Evolutionary conservation across 1,140 invertebrate genomes (phyloP), one percentile per base, ranked within the genome.

Genomic region (Octopus bimaculoides): DNA sequence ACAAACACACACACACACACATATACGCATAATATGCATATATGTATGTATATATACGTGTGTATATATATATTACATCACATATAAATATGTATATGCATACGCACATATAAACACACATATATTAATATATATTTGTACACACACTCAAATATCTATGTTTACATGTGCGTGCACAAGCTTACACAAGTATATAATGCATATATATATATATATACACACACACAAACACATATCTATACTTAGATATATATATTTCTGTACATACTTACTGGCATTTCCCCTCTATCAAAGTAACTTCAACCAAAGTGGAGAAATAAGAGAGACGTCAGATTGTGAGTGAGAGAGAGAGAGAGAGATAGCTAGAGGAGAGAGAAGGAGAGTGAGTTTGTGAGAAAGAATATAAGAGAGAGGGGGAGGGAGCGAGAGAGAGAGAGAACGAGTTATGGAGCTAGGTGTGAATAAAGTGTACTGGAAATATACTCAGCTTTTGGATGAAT

Each of bases 401-500:
- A 41, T 41, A 41, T 41, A 41, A 41, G 26, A 41, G 26, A 41
- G 26, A 41, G 26, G 1, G 26, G 26, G 26, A 41, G 26, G 26
- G 26, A 41, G 26, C 26, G 26, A 61, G 17, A 61, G 56, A 2
- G 7, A 61, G 9, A 61, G 9, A 9, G 56, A 17, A 61, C 17
- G 14, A 4, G 26, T 17, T 61, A 82, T 77, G 74, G 81, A 81
- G 53, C 61, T 69, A 41, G 26, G 74, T 14, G 52, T 74, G 3
- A 78, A 79, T 26, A 66, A 14, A 78, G 54, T 9, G 74, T 81
- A 74, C 53, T 80, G 14, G 74, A 79, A 82, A 76, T 89, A 88
- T 77, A 85, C 86, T 17, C 82, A 85, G 75, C 86, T 88, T 77
- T 80, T 89, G 53, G 85, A 88, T 78, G 85, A 86, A 12, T 89